Percentiles rank a stretch among this genome's conserved stretches.
These are phyloP conservation scores for Pollenia angustigena DNA, from an alignment of 2,888 invertebrate genomes.

Conservation along the genomic window DNA sequence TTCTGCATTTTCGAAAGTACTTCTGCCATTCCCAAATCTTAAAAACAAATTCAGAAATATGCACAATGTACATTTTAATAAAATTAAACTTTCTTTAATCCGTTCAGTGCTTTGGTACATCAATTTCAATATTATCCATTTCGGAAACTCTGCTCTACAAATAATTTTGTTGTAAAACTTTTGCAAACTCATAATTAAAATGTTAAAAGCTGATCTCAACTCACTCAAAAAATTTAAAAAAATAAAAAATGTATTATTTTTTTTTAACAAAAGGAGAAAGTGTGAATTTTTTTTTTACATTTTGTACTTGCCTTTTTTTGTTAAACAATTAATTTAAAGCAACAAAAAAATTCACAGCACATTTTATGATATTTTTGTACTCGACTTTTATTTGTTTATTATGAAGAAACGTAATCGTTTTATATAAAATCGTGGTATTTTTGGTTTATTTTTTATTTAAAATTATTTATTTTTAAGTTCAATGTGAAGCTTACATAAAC, in stretches of 20 bases:
- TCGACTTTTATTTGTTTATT: conserved; percentile 36
- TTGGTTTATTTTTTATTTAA: conserved; percentile 37
- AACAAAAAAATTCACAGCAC: conserved; percentile 50
- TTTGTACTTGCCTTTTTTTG: conserved; percentile 47
- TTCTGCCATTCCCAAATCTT: too few relatives aligned
- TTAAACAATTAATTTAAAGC: conserved; percentile 58
- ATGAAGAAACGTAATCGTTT: conserved; percentile 52
- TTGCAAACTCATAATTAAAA: conserved; percentile 48
- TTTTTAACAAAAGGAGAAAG: conserved; percentile 64
- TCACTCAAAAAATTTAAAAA: conserved; percentile 2
- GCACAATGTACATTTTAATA: too few relatives aligned
- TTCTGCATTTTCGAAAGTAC: too few relatives aligned
- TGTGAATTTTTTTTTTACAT: conserved; percentile 53
- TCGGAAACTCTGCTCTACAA: too few relatives aligned
- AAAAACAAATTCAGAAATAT: too few relatives aligned
- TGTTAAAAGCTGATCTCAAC: conserved; percentile 53
- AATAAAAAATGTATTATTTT: conserved; percentile 22
- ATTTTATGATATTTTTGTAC: conserved; percentile 24
- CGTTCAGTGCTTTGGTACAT: too few relatives aligned
- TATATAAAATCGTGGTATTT: conserved; percentile 7
- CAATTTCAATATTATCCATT: neutral
- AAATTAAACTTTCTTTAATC: too few relatives aligned
- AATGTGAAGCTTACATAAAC: conserved; percentile 76
- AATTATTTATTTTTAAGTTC: conserved; percentile 69
- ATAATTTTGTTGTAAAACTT: too few relatives aligned